Evolutionary conservation across 2,888 invertebrate genomes (phyloP).

Genomic region (Enchytraeus crypticus): DNA sequence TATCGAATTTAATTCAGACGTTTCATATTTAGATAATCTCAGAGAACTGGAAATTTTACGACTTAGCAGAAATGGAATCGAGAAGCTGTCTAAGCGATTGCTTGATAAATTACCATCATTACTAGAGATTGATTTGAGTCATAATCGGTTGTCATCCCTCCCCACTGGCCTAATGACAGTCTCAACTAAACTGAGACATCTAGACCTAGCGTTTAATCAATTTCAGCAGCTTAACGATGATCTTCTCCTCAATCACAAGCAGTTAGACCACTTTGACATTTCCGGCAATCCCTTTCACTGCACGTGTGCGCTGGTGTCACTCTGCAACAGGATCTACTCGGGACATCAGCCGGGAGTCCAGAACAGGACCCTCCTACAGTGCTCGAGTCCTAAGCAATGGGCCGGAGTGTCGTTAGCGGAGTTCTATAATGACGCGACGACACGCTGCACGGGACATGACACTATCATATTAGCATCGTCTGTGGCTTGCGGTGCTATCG

Average conservation of each 20-base stretch:
- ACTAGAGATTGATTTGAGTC: conserved; percentile 15
- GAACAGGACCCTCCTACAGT: conserved; percentile 29
- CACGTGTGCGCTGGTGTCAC: conserved; percentile 33
- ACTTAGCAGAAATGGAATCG: conserved; percentile 26
- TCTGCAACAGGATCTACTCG: conserved; percentile 20
- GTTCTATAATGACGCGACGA: conserved; percentile 27
- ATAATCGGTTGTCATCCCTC: conserved; percentile 2
- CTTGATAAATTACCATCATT: conserved; percentile 22
- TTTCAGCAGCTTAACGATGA: not conserved
- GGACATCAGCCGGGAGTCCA: conserved; percentile 19
- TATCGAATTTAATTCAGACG: not conserved
- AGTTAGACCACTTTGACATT: conserved; percentile 1
- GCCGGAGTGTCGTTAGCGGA: conserved; percentile 29
- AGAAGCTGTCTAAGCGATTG: conserved; percentile 1
- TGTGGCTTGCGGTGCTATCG: conserved; percentile 14
- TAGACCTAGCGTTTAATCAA: conserved; percentile 11
- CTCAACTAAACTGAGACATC: not conserved
- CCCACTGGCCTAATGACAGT: not conserved
- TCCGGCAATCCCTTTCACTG: conserved; percentile 32
- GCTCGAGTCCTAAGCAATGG: conserved; percentile 30
- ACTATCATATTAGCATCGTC: conserved; percentile 12
- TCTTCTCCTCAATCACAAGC: not conserved
- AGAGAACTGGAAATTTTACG: conserved; percentile 31
- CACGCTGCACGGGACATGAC: conserved; percentile 18
- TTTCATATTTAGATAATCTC: conserved; percentile 27